A percentile compares a stretch with the other conserved stretches of the same genome.
These are phyloP conservation scores for Capitella teleta DNA, from an alignment of 1,140 invertebrate genomes.

Conservation along the genomic window DNA sequence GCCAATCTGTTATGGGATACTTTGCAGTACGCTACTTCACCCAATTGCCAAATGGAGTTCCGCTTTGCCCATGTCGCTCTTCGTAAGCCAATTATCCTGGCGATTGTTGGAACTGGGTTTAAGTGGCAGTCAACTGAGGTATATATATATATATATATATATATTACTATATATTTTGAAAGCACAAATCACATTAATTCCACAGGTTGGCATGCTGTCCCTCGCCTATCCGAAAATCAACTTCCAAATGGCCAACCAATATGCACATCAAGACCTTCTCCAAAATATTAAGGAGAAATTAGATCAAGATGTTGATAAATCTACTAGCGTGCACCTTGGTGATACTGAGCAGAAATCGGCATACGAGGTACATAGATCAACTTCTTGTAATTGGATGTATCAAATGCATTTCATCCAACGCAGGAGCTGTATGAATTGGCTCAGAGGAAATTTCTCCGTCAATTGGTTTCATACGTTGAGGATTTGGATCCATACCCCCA, in stretches of 20 bases:
- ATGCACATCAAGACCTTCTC: slow-evolving; percentile 1
- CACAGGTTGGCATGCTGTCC: slow-evolving; percentile 11
- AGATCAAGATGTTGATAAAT: not conserved
- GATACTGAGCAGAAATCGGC: not conserved
- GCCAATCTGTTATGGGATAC: not conserved
- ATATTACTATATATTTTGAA: too few species aligned
- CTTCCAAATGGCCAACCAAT: slow-evolving; percentile 9
- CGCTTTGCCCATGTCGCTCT: slow-evolving; percentile 30
- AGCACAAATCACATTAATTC: too few species aligned
- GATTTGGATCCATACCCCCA: slow-evolving; percentile 10
- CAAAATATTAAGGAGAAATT: not conserved
- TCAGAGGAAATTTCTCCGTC: slow-evolving; percentile 14
- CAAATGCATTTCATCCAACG: too few species aligned
- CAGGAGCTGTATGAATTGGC: slow-evolving; percentile 13
- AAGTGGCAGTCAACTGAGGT: slow-evolving; percentile 31
- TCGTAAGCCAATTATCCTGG: slow-evolving; percentile 24
- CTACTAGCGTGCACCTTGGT: not conserved
- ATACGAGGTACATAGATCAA: too few species aligned
- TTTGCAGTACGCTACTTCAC: slow-evolving; percentile 27
- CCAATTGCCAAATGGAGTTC: slow-evolving; percentile 33
- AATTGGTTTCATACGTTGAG: slow-evolving; percentile 8
- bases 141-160: not conserved
- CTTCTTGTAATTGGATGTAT: too few species aligned
- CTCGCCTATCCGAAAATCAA: slow-evolving; percentile 14
- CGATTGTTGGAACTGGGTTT: slow-evolving; percentile 26